Conservation (phyloP, 2,888 invertebrate species). For the Eupsilia transversa region DNA sequence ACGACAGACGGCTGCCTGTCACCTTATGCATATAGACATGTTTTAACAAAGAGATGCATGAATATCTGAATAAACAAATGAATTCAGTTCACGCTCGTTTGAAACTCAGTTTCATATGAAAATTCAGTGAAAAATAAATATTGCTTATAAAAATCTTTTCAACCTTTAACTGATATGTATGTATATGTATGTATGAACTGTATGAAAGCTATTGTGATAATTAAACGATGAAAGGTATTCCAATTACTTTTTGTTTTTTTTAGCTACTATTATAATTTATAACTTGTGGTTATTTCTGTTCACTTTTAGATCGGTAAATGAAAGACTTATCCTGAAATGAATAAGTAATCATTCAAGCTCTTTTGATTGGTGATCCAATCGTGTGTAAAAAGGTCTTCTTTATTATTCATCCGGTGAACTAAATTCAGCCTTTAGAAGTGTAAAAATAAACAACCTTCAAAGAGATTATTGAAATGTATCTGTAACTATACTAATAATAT, state of each 20-base stretch:
- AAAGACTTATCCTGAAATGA: conserved; percentile 16
- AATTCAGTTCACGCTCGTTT: conserved; percentile 52
- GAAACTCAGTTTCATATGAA: conserved; percentile 39
- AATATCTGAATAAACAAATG: conserved; percentile 58
- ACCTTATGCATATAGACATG: conserved; percentile 25
- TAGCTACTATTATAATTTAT: background rate
- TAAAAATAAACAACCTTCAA: conserved; percentile 23
- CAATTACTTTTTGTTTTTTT: conserved; percentile 20
- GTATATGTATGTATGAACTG: too few species aligned
- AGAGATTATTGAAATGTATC: background rate
- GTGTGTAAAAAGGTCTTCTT: conserved; percentile 26
- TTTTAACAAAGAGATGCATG: conserved; percentile 56
- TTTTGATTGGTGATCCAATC: conserved; percentile 30
- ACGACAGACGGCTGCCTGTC: background rate
- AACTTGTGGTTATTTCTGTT: background rate
- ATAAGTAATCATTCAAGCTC: conserved; percentile 33
- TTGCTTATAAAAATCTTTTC: conserved; percentile 49
- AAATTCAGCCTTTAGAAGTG: conserved; percentile 21
- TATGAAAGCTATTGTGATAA: conserved; percentile 16
- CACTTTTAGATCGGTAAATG: background rate
- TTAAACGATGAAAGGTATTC: conserved; percentile 4
- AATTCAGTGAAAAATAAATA: conserved; percentile 56
- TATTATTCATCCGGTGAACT: conserved; percentile 10
- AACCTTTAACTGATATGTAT: conserved; percentile 24
- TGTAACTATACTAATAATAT: too few species aligned